These are phyloP conservation scores for Pollimyrus isidori DNA, from an alignment of 2,113 vertebrate species.

Conservation along the genomic window DNA sequence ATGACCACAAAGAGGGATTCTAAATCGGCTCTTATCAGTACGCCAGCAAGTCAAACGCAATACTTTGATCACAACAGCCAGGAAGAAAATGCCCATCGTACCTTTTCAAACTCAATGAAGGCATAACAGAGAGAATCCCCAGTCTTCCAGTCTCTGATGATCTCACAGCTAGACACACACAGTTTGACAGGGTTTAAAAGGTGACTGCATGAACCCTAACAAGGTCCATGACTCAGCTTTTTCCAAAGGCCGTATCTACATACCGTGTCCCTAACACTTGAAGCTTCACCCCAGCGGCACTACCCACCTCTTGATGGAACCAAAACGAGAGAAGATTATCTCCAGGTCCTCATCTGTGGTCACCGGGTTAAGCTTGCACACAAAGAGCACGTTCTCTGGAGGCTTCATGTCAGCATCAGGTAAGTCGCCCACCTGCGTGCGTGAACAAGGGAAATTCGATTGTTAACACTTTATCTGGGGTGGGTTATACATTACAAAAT, in stretches of 20 bases:
- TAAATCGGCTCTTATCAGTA: background rate
- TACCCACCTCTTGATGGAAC: conserved; percentile 80
- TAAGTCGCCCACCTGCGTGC: conserved; percentile 83
- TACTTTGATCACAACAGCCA: background rate
- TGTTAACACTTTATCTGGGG: background rate
- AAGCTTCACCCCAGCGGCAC: background rate
- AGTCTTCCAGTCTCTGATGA: conserved; percentile 92
- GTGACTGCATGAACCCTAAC: background rate
- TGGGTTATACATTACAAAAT: background rate
- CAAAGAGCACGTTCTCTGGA: conserved; percentile 92
- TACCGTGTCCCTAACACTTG: background rate
- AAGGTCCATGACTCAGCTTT: background rate
- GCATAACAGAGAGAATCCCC: conserved; percentile 96
- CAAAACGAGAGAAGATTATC: conserved; percentile 96
- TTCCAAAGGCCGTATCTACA: background rate
- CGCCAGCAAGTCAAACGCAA: background rate
- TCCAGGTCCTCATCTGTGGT: conserved; percentile 95
- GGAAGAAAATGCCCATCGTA: conserved; percentile 39
- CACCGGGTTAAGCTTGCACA: conserved; percentile 95
- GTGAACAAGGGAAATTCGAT: background rate
- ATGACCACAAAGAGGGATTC: background rate
- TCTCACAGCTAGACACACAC: conserved; percentile 78
- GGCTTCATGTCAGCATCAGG: conserved; percentile 89
- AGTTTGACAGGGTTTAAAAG: background rate
- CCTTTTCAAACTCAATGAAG: conserved; percentile 98